Evolutionary conservation across 2,113 vertebrate genomes (phyloP), one percentile per base, ranked within the genome.

Genomic region (Sterrhoptilus dennistouni): DNA sequence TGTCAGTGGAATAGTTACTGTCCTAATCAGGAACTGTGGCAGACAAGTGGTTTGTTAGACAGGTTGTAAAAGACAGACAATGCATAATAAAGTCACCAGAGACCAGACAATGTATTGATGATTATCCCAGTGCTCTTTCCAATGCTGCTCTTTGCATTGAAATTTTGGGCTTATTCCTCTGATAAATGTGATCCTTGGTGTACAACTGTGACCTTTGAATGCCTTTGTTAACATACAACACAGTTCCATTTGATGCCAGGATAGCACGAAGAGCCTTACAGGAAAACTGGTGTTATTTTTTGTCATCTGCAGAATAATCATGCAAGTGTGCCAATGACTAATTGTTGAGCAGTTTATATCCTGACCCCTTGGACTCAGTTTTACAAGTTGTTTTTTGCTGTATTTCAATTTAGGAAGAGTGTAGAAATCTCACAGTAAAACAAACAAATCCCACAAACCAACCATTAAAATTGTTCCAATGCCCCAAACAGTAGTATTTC

Each of bases 21-120:
- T 94, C 91, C 97, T 94, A 95, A 87, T 94, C 94, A 96, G 96
- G 87, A 96, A 65, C 82, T 87, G 45, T 56, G 31, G 66, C 36
- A 93, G 97, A 95, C 93, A 91, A 90, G 93, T 87, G 63, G 61
- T 61, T 85, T 93, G 95, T 95, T 83, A 93, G 86, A 80, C 85
- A 76, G 45, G 31, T 75, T 91, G 33, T 59, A 84, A 94, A 95
- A 81, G 89, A 87, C 31, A 70, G 52, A 85, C 35, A 60, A 53
- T 69, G 25, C 31, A 31, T 95, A 94, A 95, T 90, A 87, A 91
- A 95, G 91, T 80, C 96, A 83, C 91, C 72, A 75, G 97, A 95
- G 96, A 93, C 63, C 89, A 82, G 72, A 35, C 1, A 25, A 40
- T 17, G 28, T 29, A 15, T 16, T 29, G 75, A n/a, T 35, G 66